These are phyloP conservation scores for Amblyjoppa proteus DNA, from an alignment of 2,888 invertebrate species.

Conservation along the genomic window DNA sequence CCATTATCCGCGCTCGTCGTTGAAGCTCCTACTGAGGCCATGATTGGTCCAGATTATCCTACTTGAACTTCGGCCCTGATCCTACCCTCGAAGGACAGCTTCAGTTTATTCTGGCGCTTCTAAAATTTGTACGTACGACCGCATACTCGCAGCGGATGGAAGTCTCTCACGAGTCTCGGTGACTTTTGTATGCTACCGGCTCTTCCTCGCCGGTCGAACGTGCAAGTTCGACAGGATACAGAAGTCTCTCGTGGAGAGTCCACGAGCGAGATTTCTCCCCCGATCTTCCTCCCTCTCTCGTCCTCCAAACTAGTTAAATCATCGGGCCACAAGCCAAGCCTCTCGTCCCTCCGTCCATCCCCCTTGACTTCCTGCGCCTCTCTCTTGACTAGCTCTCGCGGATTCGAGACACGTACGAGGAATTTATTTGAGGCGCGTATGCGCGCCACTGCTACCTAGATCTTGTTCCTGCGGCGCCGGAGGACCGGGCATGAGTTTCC, in stretches of 20 bases:
- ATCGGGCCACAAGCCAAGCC: slow-evolving; percentile 74
- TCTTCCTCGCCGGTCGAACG: slow-evolving; percentile 22
- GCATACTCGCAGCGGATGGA: slow-evolving; percentile 24
- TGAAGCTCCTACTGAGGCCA: not conserved
- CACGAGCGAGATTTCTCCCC: slow-evolving; percentile 35
- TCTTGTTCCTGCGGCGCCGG: slow-evolving; percentile 37
- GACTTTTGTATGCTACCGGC: slow-evolving; percentile 22
- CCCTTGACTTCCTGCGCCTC: slow-evolving; percentile 4
- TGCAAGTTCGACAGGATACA: slow-evolving; percentile 49
- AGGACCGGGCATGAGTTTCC: slow-evolving; percentile 70
- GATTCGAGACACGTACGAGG: slow-evolving; percentile 81
- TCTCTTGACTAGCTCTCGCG: slow-evolving; percentile 59
- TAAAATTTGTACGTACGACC: slow-evolving; percentile 42
- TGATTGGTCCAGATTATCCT: not conserved
- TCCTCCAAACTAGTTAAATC: slow-evolving; percentile 77
- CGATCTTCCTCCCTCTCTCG: slow-evolving; percentile 57
- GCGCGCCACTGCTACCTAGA: slow-evolving; percentile 73
- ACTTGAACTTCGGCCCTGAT: not conserved
- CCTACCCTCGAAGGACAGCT: not conserved
- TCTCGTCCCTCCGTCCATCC: slow-evolving; percentile 8
- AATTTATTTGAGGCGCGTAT: slow-evolving; percentile 83
- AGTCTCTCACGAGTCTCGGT: slow-evolving; percentile 12
- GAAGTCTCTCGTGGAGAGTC: slow-evolving; percentile 39
- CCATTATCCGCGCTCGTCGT: not conserved
- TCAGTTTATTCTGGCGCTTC: not conserved